phyloP scores from a whole-genome alignment of 1,140 invertebrate species.

The Cecropterus lyciades region DNA sequence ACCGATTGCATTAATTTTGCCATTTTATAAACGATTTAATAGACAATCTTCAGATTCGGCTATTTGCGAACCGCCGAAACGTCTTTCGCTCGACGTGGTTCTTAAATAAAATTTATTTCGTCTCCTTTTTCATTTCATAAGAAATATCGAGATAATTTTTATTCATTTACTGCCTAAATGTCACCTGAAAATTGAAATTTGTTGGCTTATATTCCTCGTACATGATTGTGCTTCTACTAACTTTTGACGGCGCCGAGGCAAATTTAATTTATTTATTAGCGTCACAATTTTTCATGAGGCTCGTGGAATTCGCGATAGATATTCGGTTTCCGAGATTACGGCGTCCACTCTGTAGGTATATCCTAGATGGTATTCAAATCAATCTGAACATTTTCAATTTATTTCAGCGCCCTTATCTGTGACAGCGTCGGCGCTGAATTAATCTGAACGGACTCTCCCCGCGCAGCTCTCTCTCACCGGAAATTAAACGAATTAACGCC shows the following conservation, averaged over 20 bases:
- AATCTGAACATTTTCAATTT: slow-evolving; percentile 84
- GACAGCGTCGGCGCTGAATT: slow-evolving; percentile 80
- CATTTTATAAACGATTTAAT: slow-evolving; percentile 82
- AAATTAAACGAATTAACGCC: slow-evolving; percentile 84
- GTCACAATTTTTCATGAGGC: slow-evolving; percentile 44
- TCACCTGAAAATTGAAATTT: slow-evolving; percentile 44
- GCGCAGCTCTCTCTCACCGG: slow-evolving; percentile 70
- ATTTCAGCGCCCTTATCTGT: slow-evolving; percentile 82
- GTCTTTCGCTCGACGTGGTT: slow-evolving; percentile 17
- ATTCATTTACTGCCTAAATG: slow-evolving; percentile 39
- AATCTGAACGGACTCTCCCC: slow-evolving; percentile 76
- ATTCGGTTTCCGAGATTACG: slow-evolving; percentile 61
- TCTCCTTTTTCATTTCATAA: slow-evolving; percentile 31
- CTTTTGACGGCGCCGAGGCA: slow-evolving; percentile 39
- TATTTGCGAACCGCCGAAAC: slow-evolving; percentile 52
- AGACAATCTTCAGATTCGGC: slow-evolving; percentile 68
- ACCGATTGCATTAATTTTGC: slow-evolving; percentile 80
- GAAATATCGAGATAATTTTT: slow-evolving; percentile 40
- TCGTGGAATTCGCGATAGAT: slow-evolving; percentile 44
- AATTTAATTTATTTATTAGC: slow-evolving; percentile 65
- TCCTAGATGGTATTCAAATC: slow-evolving; percentile 80
- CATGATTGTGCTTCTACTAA: slow-evolving; percentile 43
- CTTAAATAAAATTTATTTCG: slow-evolving; percentile 32
- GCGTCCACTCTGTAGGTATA: slow-evolving; percentile 62
- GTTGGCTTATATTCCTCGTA: slow-evolving; percentile 36